phyloP scores from a whole-genome alignment of 92 coral and sea anemone genomes.

The Phenganax marumi region DNA sequence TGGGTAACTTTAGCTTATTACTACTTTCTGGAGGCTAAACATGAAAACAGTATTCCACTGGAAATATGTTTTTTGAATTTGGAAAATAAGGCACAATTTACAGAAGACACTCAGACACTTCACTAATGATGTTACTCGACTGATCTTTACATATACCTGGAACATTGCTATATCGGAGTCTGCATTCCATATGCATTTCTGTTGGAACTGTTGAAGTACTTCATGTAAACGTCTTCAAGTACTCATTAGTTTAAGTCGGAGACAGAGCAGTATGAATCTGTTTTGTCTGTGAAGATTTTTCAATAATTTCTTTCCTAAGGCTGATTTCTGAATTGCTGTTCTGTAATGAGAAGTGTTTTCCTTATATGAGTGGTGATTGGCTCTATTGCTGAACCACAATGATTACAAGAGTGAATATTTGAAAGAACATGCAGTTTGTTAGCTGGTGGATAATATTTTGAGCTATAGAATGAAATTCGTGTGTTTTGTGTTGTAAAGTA shows the following conservation, averaged over 20 bases:
- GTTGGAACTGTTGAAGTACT: neutral
- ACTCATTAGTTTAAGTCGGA: slow-evolving; percentile 37
- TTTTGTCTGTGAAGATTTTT: slow-evolving; percentile 31
- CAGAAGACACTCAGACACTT: no score
- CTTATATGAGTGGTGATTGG: slow-evolving; percentile 22
- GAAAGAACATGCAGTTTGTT: neutral
- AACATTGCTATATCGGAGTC: neutral
- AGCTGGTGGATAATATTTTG: neutral
- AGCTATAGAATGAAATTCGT: neutral
- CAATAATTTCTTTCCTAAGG: neutral
- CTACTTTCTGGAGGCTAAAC: no score
- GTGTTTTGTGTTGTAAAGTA: neutral
- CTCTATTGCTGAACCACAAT: neutral
- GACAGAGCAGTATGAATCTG: neutral
- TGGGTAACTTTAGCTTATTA: no score
- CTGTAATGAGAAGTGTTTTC: slow-evolving; percentile 20
- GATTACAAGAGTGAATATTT: slow-evolving; percentile 20
- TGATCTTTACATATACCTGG: no score
- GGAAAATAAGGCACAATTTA: no score
- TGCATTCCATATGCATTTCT: neutral
- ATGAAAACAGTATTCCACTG: no score
- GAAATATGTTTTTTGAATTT: no score
- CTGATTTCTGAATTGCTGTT: slow-evolving; percentile 16
- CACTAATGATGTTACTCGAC: no score
- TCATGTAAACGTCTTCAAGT: neutral